Evolutionary conservation across 2,888 invertebrate genomes (phyloP).

Genomic region (Caenorhabditis japonica): DNA sequence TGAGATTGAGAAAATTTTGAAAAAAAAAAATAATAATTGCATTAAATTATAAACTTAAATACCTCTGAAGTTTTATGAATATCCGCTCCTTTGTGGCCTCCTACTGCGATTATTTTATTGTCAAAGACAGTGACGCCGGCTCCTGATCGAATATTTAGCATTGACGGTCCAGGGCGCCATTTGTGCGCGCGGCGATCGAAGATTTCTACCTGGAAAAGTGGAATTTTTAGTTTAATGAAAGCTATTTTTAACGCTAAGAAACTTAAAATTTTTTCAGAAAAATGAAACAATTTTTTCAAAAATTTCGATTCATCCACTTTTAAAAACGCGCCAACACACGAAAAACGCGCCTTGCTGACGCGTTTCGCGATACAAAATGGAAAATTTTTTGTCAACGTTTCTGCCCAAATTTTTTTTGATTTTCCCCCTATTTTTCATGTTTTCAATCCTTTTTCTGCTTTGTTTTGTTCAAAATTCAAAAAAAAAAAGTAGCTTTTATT

Average conservation of each 20-base stretch:
- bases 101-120: conserved; percentile 44
- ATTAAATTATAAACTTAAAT: neutral
- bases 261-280: neutral
- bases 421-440: conserved; percentile 1
- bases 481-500: no score
- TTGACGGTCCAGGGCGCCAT: conserved; percentile 46
- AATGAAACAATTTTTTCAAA: conserved; percentile 5
- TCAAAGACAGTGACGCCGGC: conserved; percentile 50
- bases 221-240: neutral
- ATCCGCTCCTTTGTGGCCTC: conserved; percentile 49
- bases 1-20: no score
- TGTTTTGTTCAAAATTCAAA: no score
- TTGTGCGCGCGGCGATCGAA: conserved; percentile 49
- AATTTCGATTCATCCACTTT: neutral
- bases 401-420: neutral
- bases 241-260: neutral
- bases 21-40: neutral
- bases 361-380: conserved; percentile 2
- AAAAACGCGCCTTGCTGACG: conserved; percentile 15
- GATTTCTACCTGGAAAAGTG: conserved; percentile 47
- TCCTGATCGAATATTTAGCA: conserved; percentile 49
- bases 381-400: no score
- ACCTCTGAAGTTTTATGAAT: conserved; percentile 47
- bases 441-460: neutral
- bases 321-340: conserved; percentile 14